Conservation (phyloP, 2,113 vertebrate genomes). For the Acanthisitta chloris region DNA sequence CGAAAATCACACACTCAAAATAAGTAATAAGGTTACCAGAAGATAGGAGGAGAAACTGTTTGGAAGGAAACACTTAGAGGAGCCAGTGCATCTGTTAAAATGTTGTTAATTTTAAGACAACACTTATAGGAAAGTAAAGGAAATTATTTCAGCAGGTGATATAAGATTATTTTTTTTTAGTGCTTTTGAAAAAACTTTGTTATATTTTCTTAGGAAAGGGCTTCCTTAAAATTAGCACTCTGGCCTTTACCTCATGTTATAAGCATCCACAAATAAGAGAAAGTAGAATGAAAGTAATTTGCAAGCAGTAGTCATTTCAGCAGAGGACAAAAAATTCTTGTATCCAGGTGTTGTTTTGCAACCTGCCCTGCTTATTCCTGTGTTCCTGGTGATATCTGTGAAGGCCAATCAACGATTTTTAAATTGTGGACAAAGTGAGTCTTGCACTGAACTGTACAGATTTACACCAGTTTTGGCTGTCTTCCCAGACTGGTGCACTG, state of each 20-base stretch:
- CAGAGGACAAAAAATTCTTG: not conserved
- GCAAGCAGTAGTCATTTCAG: not conserved
- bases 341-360: not conserved
- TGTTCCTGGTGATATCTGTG: not conserved
- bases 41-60: not conserved
- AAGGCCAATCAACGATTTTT: not conserved
- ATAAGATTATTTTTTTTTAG: not conserved
- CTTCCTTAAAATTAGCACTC: not conserved
- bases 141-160: not conserved
- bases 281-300: not conserved
- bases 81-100: not conserved
- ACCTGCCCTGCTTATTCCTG: not conserved
- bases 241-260: not conserved
- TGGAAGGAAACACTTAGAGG: not conserved
- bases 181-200: not conserved
- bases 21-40: conserved; percentile 28
- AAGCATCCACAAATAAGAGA: not conserved
- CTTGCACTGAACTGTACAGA: not conserved
- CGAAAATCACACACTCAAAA: conserved; percentile 2
- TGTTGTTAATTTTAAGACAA: conserved; percentile 3
- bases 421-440: not conserved
- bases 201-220: not conserved
- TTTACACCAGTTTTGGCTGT: not conserved
- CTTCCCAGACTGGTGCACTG: not conserved
- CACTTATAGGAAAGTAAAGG: not conserved